These are phyloP conservation scores for Engraulis encrasicolus DNA, from an alignment of 2,113 vertebrate genomes.

Conservation along the genomic window DNA sequence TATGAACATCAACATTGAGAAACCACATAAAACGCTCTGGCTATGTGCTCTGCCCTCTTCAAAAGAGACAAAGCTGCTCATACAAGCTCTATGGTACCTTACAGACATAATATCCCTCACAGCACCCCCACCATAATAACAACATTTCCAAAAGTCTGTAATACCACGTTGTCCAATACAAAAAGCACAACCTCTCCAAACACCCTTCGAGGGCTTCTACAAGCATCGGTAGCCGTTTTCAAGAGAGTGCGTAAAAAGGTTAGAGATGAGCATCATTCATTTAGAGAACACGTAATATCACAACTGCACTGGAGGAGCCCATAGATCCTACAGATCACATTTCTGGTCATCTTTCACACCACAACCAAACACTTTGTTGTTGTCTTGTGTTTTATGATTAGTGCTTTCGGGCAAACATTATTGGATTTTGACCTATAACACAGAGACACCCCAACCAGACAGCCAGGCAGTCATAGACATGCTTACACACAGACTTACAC, in stretches of 20 bases:
- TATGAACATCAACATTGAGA: background rate
- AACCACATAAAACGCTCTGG: background rate
- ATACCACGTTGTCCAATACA: background rate
- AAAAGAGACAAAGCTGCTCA: background rate
- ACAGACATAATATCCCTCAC: background rate
- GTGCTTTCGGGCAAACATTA: conserved; percentile 38
- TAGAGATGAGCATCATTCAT: conserved; percentile 11
- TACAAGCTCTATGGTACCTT: background rate
- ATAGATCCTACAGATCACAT: background rate
- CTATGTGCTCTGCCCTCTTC: background rate
- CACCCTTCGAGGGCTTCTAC: background rate
- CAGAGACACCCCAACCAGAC: conserved; percentile 11
- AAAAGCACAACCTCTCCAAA: background rate
- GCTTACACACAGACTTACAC: background rate
- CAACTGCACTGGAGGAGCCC: background rate
- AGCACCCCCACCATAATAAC: background rate
- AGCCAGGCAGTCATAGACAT: no score
- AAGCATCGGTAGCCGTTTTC: background rate
- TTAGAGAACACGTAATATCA: conserved; percentile 15
- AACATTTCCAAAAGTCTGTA: background rate
- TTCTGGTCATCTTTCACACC: background rate
- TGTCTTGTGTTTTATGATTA: conserved; percentile 34
- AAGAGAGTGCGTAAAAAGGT: conserved; percentile 5
- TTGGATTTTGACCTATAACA: conserved; percentile 34
- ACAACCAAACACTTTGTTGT: conserved; percentile 16